Base-by-base conservation (phyloP, 2,888 invertebrate species). In the Watsonalla cultraria region DNA sequence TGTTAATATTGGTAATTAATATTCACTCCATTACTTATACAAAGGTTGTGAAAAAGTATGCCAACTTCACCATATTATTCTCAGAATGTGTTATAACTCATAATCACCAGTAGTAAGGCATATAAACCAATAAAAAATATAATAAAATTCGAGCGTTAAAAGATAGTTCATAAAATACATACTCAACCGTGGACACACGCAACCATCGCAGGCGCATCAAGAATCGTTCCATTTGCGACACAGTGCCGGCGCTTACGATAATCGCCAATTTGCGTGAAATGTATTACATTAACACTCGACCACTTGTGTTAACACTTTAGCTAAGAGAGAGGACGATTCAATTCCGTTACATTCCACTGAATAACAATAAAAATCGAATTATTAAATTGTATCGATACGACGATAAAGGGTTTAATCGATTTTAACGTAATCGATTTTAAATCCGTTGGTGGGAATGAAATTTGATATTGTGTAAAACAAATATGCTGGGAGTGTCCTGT, bases 191-290 rank as follows among this genome's bases (percentile, higher is more conserved):
- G 81, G 58, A 72, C 69, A 74, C 73, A 7, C 48, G 33, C 46
- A 55, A 64, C 63, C 59, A 54, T 58, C 68, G 55, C 63, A 56
- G 51, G 60, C 72, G 69, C 75, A 73, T 77, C 76, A 74, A 74
- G 70, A 66, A 65, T 59, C 67, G 62, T 58, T 56, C 56, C 62
- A 63, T 70, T 79, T 79, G 60, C 80, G 54, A 65, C 74, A 80
- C 73, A 56, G 63, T 63, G 59, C 51, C 61, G 53, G 45, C 58
- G 56, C 68, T 80, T 68, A 78, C 70, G 74, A 72, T 72, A 61
- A 74, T 72, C 65, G 56, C 61, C 59, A 65, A 61, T 57, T 60
- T 60, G 72, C 68, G 75, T 73, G 80, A 78, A 80, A 76, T 79
- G 71, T 57, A 55, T 50, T 8, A 9, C 51, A 51, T 54, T 54